Percentiles rank a stretch among this genome's conserved stretches.
Conservation (phyloP, 2,888 invertebrate genomes). For the Aethes cnicana region DNA sequence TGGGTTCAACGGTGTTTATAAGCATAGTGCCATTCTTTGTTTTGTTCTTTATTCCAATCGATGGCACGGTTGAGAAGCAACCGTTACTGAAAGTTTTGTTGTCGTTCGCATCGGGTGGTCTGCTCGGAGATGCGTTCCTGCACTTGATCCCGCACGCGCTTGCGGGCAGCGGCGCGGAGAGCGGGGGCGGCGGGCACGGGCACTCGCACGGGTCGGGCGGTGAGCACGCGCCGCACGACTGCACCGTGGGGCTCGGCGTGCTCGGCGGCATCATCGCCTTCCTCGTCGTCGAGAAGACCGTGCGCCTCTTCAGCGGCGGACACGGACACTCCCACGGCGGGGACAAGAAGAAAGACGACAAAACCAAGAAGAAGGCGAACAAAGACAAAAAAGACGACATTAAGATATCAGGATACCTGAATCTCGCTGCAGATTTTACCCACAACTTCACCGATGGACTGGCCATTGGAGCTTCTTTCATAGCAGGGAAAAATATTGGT, state of each 20-base stretch:
- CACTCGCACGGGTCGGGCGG: conserved; percentile 71
- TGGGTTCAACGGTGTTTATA: conserved; percentile 95
- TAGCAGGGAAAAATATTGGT: conserved; percentile 94
- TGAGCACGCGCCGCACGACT: conserved; percentile 85
- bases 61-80: conserved; percentile 91
- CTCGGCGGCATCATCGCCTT: conserved; percentile 96
- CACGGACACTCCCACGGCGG: conserved; percentile 88
- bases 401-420: conserved; percentile 90
- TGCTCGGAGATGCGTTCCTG: conserved; percentile 98
- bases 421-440: conserved; percentile 98
- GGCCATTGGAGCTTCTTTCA: conserved; percentile 98
- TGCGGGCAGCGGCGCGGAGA: conserved; percentile 50
- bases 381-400: conserved; percentile 70
- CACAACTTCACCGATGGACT: conserved; percentile 99
- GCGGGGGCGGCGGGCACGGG: conserved; percentile 60
- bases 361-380: conserved; percentile 58
- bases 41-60: conserved; percentile 95
- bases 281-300: conserved; percentile 95
- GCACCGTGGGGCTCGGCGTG: conserved; percentile 96
- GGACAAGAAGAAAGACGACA: conserved; percentile 71
- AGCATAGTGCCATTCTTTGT: conserved; percentile 97
- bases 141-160: conserved; percentile 99
- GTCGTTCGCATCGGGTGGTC: conserved; percentile 96
- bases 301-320: conserved; percentile 92
- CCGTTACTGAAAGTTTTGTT: conserved; percentile 94